Evolutionary conservation across 2,113 vertebrate species (phyloP), one percentile per base, ranked within the genome.

Genomic region (Passer domesticus): DNA sequence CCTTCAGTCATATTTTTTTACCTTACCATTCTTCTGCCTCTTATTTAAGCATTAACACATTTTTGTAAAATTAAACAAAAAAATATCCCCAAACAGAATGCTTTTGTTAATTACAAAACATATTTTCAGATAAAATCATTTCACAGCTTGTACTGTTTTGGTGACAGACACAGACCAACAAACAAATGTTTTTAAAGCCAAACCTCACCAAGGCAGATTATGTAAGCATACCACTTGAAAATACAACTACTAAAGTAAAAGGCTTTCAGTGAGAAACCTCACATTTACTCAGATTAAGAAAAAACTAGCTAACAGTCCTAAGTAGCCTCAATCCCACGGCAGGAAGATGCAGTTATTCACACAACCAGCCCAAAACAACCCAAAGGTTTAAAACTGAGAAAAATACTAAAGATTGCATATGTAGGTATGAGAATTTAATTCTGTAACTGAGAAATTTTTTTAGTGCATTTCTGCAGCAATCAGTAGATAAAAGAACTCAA

Each of bases 301-400:
- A 84, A 89, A 84, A 64, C 9, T 20, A 75, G 24, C 20, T 47
- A 41, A 49, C 9, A 86, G 8, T 44, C 27, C 9, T 6, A 55
- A 21, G 16, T 31, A n/a, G 14, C 8, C 64, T 60, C 33, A 60
- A 7, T 16, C 15, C 19, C 5, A 44, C 0, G 4, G 24, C 44
- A 92, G 16, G 23, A 78, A 81, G 55, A 70, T 20, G 6, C 11
- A 75, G 47, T 31, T n/a, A 14, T 13, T 60, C 49, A 43, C 50
- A 66, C 2, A 74, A n/a, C 7, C 47, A 83, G n/a, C 7, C 22
- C 18, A 49, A 60, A 79, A 37, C 21, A 70, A 80, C 31, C 24
- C 39, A 56, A 10, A 5, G 6, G 25, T 78, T 78, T 68, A 44
- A 68, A 53, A 52, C 2, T 35, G 19, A 89, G 43, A 60, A 85